These are phyloP conservation scores for Exaiptasia diaphana DNA, from an alignment of 64 coral and sea anemone species.

Conservation along the genomic window DNA sequence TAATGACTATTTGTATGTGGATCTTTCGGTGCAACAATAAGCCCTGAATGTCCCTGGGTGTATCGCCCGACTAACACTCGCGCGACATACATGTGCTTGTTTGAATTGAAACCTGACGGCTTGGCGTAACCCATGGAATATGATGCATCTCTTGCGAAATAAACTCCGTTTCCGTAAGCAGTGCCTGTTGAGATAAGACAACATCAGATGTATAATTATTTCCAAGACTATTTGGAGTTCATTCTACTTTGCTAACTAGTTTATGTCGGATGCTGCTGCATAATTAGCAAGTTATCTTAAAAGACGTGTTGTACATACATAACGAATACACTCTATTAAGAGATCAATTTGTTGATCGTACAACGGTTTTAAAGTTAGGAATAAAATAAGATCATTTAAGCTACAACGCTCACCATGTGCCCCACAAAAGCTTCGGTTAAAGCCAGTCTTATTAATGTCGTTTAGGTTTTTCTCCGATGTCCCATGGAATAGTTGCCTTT, in stretches of 20 bases:
- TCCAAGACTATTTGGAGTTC: neutral
- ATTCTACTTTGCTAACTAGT: too few relatives aligned
- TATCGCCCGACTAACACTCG: slow-evolving; percentile 36
- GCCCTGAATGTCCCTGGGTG: neutral
- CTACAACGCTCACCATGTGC: slow-evolving; percentile 23
- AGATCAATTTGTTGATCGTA: neutral
- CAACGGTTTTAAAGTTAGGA: neutral
- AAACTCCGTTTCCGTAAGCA: slow-evolving; percentile 30
- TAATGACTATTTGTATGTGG: neutral
- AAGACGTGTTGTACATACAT: neutral
- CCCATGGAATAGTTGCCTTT: slow-evolving; percentile 34
- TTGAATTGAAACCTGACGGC: neutral
- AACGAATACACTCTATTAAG: neutral
- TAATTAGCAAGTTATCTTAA: neutral
- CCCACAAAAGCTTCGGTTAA: slow-evolving; percentile 49
- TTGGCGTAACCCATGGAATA: neutral
- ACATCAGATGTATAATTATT: neutral
- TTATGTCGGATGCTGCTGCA: neutral
- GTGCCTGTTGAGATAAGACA: slow-evolving; percentile 9
- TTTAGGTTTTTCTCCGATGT: neutral
- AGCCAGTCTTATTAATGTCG: slow-evolving; percentile 9
- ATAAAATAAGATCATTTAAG: too few relatives aligned
- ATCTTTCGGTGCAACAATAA: slow-evolving; percentile 21
- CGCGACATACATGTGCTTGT: slow-evolving; percentile 29
- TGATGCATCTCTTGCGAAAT: slow-evolving; percentile 35